Conservation (phyloP, 1,140 invertebrate genomes). For the Ditylenchus dipsaci region DNA sequence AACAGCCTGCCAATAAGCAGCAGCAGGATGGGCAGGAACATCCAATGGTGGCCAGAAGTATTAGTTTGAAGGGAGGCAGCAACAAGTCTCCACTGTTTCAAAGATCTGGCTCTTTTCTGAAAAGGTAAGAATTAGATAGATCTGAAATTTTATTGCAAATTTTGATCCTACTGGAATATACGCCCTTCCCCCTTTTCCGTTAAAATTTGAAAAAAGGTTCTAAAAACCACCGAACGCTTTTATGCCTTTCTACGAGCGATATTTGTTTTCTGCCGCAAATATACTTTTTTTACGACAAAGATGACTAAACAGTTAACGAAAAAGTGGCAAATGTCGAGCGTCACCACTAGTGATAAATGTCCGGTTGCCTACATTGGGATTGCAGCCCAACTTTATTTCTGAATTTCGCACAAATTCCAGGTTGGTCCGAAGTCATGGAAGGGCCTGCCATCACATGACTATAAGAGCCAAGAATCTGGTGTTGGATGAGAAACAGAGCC, state of each 20-base stretch:
- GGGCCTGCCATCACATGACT: neutral
- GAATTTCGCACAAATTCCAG: neutral
- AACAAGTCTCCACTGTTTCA: neutral
- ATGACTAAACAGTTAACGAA: no score
- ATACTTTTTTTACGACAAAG: no score
- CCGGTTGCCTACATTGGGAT: no score
- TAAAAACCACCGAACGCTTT: no score
- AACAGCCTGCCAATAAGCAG: neutral
- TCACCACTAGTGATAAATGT: no score
- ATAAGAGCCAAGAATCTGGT: neutral
- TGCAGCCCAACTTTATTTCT: no score
- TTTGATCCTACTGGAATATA: neutral
- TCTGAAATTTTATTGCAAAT: no score
- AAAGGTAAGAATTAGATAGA: neutral
- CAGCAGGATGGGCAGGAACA: neutral
- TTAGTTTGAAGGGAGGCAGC: neutral
- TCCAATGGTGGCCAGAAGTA: neutral
- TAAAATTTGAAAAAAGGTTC: no score
- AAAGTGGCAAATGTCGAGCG: no score
- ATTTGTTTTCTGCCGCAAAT: no score
- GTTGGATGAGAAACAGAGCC: neutral
- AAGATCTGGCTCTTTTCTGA: conserved; percentile 1
- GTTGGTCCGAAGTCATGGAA: neutral
- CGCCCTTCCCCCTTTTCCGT: neutral
- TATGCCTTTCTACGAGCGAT: no score